A percentile compares a stretch with the other conserved stretches of the same genome.
These are phyloP conservation scores for Orientallactaga bullata DNA, from an alignment of 2,113 vertebrate genomes.

Conservation along the genomic window DNA sequence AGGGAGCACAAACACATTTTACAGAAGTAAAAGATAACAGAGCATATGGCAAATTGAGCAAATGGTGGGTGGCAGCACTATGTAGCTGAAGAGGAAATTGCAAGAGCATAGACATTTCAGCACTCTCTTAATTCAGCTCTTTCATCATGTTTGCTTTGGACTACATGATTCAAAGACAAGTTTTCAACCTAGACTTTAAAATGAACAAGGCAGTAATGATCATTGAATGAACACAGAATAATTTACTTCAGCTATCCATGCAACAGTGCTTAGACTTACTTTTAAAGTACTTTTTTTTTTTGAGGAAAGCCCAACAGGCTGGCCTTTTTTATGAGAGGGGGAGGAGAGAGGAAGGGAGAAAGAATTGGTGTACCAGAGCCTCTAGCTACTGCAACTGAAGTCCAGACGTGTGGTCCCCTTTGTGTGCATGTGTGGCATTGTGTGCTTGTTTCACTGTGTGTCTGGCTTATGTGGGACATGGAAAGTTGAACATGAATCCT, in stretches of 20 bases:
- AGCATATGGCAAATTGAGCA: conserved; percentile 23
- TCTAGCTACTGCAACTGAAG: too few species aligned
- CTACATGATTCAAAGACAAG: background rate
- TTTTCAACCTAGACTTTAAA: conserved; percentile 21
- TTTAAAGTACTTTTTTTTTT: too few species aligned
- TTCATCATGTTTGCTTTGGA: background rate
- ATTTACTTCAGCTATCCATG: background rate
- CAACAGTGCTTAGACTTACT: background rate
- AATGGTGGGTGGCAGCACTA: background rate
- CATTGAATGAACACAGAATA: background rate
- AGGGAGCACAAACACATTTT: background rate
- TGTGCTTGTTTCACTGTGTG: too few species aligned
- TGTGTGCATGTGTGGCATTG: too few species aligned
- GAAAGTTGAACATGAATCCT: too few species aligned
- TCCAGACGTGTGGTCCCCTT: too few species aligned
- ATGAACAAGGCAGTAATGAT: background rate
- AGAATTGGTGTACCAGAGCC: too few species aligned
- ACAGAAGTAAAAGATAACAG: background rate
- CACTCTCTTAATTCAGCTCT: background rate
- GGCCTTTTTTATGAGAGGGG: too few species aligned
- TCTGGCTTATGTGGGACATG: too few species aligned
- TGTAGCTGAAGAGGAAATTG: background rate
- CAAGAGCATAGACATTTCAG: background rate
- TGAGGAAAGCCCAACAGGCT: too few species aligned
- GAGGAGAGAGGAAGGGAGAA: too few species aligned